These are phyloP conservation scores for Nipponacmea schrenckii DNA, from an alignment of 2,888 invertebrate species.

Conservation along the genomic window DNA sequence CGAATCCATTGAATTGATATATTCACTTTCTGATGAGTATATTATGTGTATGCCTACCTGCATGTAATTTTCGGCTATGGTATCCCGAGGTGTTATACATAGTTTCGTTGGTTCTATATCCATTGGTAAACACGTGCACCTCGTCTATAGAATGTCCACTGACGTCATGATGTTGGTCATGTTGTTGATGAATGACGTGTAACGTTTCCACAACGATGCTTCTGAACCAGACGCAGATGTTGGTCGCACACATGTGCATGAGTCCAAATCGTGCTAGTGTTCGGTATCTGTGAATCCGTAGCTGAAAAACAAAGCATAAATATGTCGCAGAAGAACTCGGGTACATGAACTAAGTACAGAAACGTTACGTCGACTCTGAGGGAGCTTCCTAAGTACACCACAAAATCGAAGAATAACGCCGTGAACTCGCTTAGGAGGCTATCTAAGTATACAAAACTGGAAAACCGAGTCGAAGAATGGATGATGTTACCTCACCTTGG, in stretches of 20 bases:
- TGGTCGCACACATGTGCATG: slow-evolving; percentile 98
- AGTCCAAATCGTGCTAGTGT: slow-evolving; percentile 94
- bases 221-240: slow-evolving; percentile 96
- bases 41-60: slow-evolving; percentile 17
- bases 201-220: slow-evolving; percentile 94
- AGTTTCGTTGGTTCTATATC: background rate
- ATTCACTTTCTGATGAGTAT: no score
- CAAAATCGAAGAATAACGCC: background rate
- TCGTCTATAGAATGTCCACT: background rate
- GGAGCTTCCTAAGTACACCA: background rate
- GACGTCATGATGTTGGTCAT: background rate
- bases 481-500: slow-evolving; percentile 78
- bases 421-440: no score
- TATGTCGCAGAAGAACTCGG: no score
- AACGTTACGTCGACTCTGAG: no score
- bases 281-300: slow-evolving; percentile 92
- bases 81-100: background rate
- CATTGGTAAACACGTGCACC: background rate
- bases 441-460: no score
- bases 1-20: no score
- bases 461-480: no score
- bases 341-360: no score
- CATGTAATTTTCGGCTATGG: slow-evolving; percentile 22
- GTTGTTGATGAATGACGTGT: slow-evolving; percentile 78
- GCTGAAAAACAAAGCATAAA: slow-evolving; percentile 15